A percentile compares a stretch with the other conserved stretches of the same genome.
phyloP scores from a whole-genome alignment of 2,888 invertebrate genomes.

The Phlogophora meticulosa region DNA sequence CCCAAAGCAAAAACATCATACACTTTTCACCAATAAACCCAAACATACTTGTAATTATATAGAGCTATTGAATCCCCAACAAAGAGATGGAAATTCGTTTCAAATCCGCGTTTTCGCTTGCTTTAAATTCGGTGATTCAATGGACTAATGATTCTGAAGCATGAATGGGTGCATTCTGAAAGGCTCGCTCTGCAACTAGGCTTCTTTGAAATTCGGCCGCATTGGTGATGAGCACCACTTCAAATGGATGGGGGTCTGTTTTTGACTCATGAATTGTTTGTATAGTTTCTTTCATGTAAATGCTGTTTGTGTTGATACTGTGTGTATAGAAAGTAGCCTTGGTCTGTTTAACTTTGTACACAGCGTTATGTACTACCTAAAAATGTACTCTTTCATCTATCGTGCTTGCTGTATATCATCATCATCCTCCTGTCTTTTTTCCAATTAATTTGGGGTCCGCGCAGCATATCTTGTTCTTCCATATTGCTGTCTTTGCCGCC shows the following conservation, averaged over 20 bases:
- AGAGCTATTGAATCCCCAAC: conserved; percentile 64
- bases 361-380: background rate
- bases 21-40: conserved; percentile 54
- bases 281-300: conserved; percentile 64
- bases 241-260: conserved; percentile 65
- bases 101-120: conserved; percentile 72
- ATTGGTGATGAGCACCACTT: conserved; percentile 69
- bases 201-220: conserved; percentile 73
- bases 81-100: conserved; percentile 67
- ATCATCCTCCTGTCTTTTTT: no score
- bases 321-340: conserved; percentile 42
- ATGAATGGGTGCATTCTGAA: conserved; percentile 82
- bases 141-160: conserved; percentile 83
- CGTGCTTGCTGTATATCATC: background rate
- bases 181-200: conserved; percentile 76
- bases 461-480: no score
- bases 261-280: conserved; percentile 63
- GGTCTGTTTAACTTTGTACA: conserved; percentile 8
- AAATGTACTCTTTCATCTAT: background rate
- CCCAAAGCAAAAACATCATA: conserved; percentile 22
- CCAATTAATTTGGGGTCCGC: no score
- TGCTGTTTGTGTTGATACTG: conserved; percentile 60
- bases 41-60: conserved; percentile 61
- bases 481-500: no score
- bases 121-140: conserved; percentile 87